Conservation (phyloP, 2,797 vertebrate genomes). For the Hippopotamyrus pictus region DNA sequence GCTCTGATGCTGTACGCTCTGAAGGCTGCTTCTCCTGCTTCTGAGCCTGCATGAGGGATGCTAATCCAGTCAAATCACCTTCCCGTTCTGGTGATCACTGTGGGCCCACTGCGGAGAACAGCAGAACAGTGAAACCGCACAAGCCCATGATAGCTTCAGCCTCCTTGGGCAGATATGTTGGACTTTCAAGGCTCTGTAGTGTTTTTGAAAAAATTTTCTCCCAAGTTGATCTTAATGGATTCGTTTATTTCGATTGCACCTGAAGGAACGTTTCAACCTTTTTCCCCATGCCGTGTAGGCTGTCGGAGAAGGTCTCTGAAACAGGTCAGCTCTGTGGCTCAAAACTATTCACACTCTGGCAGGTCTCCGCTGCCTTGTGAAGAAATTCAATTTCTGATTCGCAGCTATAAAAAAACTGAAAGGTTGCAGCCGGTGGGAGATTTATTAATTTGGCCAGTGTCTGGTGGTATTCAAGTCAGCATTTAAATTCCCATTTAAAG, state of each 20-base stretch:
- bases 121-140: conserved; percentile 35
- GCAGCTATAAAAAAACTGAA: not conserved
- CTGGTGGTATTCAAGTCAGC: not conserved
- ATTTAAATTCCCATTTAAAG: not conserved
- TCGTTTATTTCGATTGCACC: not conserved
- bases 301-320: conserved; percentile 24
- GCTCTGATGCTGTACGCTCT: conserved; percentile 28
- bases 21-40: conserved; percentile 27
- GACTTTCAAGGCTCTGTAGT: conserved; percentile 36
- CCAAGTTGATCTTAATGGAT: not conserved
- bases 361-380: not conserved
- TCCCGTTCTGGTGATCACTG: not conserved
- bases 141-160: not conserved
- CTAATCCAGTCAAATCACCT: not conserved
- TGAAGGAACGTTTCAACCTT: conserved; percentile 10
- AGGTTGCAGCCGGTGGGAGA: not conserved
- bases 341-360: conserved; percentile 30
- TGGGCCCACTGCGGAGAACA: conserved; percentile 18
- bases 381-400: not conserved
- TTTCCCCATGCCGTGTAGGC: conserved; percentile 8
- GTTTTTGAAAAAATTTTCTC: not conserved
- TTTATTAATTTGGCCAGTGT: not conserved
- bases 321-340: conserved; percentile 29
- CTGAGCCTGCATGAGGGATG: conserved; percentile 40
- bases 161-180: conserved; percentile 19